Conservation (phyloP, 1,140 invertebrate species). For the Vanessa atalanta region DNA sequence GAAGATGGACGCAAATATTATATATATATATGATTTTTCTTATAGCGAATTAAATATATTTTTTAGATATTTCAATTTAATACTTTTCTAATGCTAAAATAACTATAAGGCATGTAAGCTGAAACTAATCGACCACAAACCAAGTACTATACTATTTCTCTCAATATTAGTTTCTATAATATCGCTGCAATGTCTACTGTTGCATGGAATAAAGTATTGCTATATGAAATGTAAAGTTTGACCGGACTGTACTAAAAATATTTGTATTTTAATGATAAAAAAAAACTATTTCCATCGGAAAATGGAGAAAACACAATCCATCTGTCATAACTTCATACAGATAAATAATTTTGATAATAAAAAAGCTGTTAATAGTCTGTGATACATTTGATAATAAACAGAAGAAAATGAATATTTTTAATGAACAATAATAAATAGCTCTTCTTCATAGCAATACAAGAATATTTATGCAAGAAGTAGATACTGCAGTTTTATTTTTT, state of each 20-base stretch:
- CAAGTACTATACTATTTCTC: conserved; percentile 27
- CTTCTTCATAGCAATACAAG: conserved; percentile 1
- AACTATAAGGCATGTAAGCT: conserved; percentile 18
- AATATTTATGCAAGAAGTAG: neutral
- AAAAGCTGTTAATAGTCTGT: no score
- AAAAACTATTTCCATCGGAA: no score
- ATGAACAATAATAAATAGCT: neutral
- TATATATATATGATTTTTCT: neutral
- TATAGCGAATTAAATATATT: conserved; percentile 1
- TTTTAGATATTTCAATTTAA: neutral
- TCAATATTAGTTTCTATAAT: conserved; percentile 22
- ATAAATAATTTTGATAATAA: no score
- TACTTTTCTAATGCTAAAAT: neutral
- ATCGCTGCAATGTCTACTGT: conserved; percentile 5
- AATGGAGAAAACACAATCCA: no score
- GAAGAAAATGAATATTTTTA: no score
- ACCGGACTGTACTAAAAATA: neutral
- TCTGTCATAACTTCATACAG: no score
- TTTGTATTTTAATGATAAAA: no score
- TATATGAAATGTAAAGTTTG: neutral
- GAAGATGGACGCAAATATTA: conserved; percentile 7
- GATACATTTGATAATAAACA: no score
- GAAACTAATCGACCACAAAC: conserved; percentile 15
- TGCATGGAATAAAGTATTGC: conserved; percentile 4
- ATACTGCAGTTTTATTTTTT: neutral